Base-by-base conservation (phyloP, 2,888 invertebrate species). In the Agriopis aurantiaria region DNA sequence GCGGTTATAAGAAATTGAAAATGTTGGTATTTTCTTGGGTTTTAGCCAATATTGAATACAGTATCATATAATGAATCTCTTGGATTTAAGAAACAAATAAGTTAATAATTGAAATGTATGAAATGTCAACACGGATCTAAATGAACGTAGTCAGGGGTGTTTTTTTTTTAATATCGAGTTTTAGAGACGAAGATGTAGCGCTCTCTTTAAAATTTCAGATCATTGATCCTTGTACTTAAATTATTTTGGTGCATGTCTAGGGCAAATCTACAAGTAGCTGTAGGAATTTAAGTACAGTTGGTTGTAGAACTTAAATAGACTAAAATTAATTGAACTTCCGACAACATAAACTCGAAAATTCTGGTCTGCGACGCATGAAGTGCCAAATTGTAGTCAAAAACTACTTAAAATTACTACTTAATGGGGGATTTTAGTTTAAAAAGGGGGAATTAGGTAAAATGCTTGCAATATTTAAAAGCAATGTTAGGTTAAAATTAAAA, bases 351-450 rank as follows among this genome's bases (percentile, higher is more conserved):
- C 14, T 43, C 11, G 40, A 45, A 65, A 59, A 33, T 45, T 59
- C 63, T 68, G 68, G 59, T 63, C 68, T 68, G 33, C 53, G 53
- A 46, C 52, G 33, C 23, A n/a, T 33, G 9, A 58, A 69, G 69
- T 69, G 69, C 69, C 69, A 69, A 69, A 69, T 51, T 56, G 43
- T 55, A 69, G 69, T 69, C 69, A 60, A 51, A 10, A 45, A 23
- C 49, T 65, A 65, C 60, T 69, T 65, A 65, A 64, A 65, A 55
- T 43, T 40, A 17, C 48, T 62, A 57, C 57, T 68, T 62, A 62
- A 62, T 45, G 11, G 40, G 59, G 61, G 55, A 17, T 49, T 23
- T 43, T 55, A 59, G 53, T 17, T 56, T 14, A 60, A 60, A 49
- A 48, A 45, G 33, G 53, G 7, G n/a, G 8, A 14, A 12, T 62